Evolutionary conservation across 1,140 invertebrate genomes (phyloP), one percentile per base, ranked within the genome.

Genomic region (Tetramorium simillimum): DNA sequence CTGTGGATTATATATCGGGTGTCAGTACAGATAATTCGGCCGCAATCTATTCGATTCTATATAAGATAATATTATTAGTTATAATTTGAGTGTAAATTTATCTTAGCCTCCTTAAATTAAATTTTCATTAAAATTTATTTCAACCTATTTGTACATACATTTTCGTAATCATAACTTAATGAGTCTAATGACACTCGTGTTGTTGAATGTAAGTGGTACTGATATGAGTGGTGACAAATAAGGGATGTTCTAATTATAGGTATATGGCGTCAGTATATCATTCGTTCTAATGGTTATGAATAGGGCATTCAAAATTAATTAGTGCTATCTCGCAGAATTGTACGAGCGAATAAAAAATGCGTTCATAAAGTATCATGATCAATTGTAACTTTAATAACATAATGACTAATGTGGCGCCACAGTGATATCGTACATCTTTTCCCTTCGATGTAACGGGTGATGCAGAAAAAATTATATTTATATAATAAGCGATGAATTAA

Each of bases 1-100:
- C 51, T 69, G n/a, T 43, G 33, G 62, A 28, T 24, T 56, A 89
- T 85, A 77, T 91, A 91, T 91, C 90, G 89, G 90, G 92, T 92
- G 90, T 90, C 87, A 49, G 40, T 18, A 43, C 2, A 33, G 12
- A 58, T 21, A 37, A 58, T 28, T 1, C 63, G 28, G 12, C n/a
- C 21, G 18, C 4, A 21, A 62, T 28, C 16, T 14, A 16, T 24
- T 10, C 33, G n/a, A 46, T 37, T n/a, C 7, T 12, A 73, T 33
- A 14, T 76, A 0, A 60, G 21, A 58, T 5, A 51, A 24, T 24
- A 18, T 37, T 33, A 65, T 67, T 51, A 37, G 37, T 37, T 28
- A 51, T 65, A 69, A 12, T 28, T 46, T 12, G 7, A 33, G 1
- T 49, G n/a, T 5, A 18, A 21, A 0, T 5, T 6, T 16, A 18